Evolutionary conservation across 2,113 vertebrate genomes (phyloP).

Genomic region (Colius striatus): DNA sequence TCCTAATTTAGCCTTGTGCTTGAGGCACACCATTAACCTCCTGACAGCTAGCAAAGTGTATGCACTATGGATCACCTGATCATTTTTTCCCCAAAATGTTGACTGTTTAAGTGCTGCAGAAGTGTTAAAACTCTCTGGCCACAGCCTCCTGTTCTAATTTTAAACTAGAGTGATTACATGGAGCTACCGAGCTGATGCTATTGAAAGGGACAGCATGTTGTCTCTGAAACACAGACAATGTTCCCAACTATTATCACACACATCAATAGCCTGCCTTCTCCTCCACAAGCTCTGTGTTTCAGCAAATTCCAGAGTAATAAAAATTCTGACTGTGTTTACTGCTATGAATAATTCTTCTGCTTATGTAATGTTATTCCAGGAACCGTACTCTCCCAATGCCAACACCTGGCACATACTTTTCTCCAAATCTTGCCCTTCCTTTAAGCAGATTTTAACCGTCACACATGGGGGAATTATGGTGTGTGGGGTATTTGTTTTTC

Average conservation of each 20-base stretch:
- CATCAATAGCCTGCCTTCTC: conserved; percentile 22
- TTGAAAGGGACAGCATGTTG: conserved; percentile 6
- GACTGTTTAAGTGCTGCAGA: conserved; percentile 42
- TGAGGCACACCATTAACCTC: conserved; percentile 56
- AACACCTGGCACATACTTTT: conserved; percentile 43
- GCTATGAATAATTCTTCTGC: conserved; percentile 46
- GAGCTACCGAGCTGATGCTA: background rate
- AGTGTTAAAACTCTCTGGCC: conserved; percentile 9
- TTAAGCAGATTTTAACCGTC: conserved; percentile 49
- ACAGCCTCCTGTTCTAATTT: conserved; percentile 31
- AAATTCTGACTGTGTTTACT: conserved; percentile 26
- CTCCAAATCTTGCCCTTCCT: conserved; percentile 28
- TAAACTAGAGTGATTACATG: conserved; percentile 12
- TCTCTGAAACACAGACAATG: background rate
- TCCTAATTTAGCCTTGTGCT: conserved; percentile 46
- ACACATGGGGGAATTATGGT: background rate
- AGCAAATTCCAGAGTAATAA: conserved; percentile 47
- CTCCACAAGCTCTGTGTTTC: conserved; percentile 11
- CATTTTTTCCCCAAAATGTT: conserved; percentile 3
- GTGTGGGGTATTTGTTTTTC: background rate
- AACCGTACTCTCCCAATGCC: conserved; percentile 39
- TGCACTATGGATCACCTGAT: conserved; percentile 15
- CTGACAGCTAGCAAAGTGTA: conserved; percentile 36
- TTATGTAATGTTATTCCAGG: conserved; percentile 59
- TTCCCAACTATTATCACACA: conserved; percentile 47